Percentiles rank a stretch among this genome's conserved stretches.
These are phyloP conservation scores for Aurelia aurita DNA, from an alignment of 30 jellyfish, hydroid and myxozoan genomes.

Conservation along the genomic window DNA sequence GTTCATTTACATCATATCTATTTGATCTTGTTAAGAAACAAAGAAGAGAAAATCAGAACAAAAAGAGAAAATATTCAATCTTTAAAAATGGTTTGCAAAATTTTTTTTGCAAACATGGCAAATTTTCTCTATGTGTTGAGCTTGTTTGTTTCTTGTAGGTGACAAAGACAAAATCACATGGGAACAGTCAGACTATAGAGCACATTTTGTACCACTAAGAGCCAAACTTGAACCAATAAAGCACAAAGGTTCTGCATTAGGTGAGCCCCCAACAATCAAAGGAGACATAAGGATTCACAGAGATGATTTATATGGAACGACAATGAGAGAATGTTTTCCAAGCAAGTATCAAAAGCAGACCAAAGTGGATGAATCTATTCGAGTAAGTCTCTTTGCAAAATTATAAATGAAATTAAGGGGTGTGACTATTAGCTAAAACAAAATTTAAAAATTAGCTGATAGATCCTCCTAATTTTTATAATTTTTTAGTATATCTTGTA, in stretches of 20 bases:
- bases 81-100: no score
- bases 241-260: constrained; percentile 14
- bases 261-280: constrained; percentile 56
- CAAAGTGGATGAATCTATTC: constrained; percentile 50
- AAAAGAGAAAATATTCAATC: no score
- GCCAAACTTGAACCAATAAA: constrained; percentile 26
- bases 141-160: constrained; percentile 11
- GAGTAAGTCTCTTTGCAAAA: constrained; percentile 53
- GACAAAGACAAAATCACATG: constrained; percentile 70
- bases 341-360: constrained; percentile 30
- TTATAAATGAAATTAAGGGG: no score
- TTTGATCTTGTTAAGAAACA: no score
- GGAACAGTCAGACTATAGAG: constrained; percentile 70
- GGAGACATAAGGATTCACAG: constrained; percentile 62
- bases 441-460: no score
- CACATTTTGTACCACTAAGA: constrained; percentile 52
- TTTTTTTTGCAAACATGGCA: no score
- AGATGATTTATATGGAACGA: constrained; percentile 53
- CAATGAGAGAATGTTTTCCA: constrained; percentile 57
- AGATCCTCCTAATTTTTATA: no score
- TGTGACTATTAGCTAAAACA: no score
- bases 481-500: no score
- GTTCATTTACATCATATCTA: no score
- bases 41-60: no score
- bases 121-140: no score